phyloP scores from a whole-genome alignment of 2,113 vertebrate species.

The Pelusios castaneus region DNA sequence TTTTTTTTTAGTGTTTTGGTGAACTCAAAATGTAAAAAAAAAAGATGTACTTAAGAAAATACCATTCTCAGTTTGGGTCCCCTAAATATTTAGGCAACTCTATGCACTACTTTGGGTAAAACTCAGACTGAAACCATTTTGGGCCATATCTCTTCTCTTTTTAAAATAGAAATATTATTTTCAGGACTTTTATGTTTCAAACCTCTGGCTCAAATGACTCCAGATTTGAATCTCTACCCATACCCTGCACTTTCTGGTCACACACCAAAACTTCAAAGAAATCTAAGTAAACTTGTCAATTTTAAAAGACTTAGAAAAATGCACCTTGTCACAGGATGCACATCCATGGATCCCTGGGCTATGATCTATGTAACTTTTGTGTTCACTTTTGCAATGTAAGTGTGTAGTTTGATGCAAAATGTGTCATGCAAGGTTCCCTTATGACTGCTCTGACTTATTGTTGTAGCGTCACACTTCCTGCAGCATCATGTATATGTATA shows the following conservation, averaged over 20 bases:
- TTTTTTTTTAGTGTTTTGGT: too few relatives aligned
- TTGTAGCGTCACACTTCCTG: too few relatives aligned
- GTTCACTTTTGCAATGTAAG: too few relatives aligned
- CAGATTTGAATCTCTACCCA: not conserved
- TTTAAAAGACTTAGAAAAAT: not conserved
- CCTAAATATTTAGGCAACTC: not conserved
- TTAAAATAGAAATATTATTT: not conserved
- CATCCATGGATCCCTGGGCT: too few relatives aligned
- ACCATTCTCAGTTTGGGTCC: not conserved
- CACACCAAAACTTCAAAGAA: not conserved
- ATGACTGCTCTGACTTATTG: too few relatives aligned
- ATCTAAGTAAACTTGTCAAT: not conserved
- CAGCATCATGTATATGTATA: too few relatives aligned
- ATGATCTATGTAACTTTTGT: too few relatives aligned
- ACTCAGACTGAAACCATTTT: not conserved
- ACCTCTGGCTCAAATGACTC: not conserved
- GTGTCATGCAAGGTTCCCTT: too few relatives aligned
- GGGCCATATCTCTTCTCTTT: not conserved
- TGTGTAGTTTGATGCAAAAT: too few relatives aligned
- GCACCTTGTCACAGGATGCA: too few relatives aligned
- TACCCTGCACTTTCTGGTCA: not conserved
- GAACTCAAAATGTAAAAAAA: not conserved
- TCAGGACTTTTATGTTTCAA: not conserved
- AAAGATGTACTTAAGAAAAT: not conserved
- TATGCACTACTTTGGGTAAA: not conserved